These are phyloP conservation scores for Musca domestica DNA, from an alignment of 1,140 invertebrate genomes.

Conservation along the genomic window DNA sequence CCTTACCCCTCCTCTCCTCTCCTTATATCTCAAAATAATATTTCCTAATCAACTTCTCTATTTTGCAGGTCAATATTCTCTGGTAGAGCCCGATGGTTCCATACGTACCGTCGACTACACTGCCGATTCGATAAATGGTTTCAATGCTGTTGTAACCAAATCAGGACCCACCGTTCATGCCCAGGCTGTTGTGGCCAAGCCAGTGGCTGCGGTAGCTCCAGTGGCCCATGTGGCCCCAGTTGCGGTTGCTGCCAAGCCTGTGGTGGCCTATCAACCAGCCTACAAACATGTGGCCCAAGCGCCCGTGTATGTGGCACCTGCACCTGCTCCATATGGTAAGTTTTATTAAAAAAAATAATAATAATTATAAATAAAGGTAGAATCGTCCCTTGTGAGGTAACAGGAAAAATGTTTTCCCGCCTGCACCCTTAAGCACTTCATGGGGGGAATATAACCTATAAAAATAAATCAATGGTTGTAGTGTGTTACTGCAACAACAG, in stretches of 20 bases:
- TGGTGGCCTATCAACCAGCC: slow-evolving; percentile 39
- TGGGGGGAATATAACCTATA: background rate
- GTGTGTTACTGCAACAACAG: background rate
- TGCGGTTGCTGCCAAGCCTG: slow-evolving; percentile 38
- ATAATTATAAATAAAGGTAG: background rate
- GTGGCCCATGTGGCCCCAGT: slow-evolving; percentile 42
- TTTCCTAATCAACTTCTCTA: slow-evolving; percentile 5
- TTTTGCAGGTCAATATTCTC: slow-evolving; percentile 61
- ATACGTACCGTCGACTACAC: slow-evolving; percentile 66
- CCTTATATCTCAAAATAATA: background rate
- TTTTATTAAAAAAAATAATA: background rate
- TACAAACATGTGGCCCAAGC: no score
- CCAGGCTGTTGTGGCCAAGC: slow-evolving; percentile 45
- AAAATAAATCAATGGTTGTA: background rate
- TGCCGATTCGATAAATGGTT: slow-evolving; percentile 59
- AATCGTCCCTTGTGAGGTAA: background rate
- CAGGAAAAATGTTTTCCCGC: background rate
- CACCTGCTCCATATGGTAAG: slow-evolving; percentile 56
- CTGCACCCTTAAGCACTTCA: background rate
- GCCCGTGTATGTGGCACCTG: slow-evolving; percentile 26
- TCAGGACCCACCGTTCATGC: slow-evolving; percentile 58
- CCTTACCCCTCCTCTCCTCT: background rate
- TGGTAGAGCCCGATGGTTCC: slow-evolving; percentile 69
- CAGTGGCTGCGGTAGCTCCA: slow-evolving; percentile 37
- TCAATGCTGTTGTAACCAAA: slow-evolving; percentile 61